Evolutionary conservation across 1,140 invertebrate species (phyloP).

Genomic region (Apis florea): DNA sequence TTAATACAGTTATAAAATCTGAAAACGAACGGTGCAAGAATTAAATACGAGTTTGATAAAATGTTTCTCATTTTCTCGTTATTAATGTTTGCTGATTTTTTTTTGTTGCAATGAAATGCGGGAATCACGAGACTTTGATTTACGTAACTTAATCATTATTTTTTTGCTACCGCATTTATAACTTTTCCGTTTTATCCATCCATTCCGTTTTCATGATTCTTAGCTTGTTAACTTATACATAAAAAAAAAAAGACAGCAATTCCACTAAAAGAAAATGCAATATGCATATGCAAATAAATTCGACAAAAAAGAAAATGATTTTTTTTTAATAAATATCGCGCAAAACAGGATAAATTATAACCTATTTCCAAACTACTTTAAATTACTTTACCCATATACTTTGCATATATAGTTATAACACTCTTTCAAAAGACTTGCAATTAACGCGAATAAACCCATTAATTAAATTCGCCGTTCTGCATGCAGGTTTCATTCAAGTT

Average conservation of each 20-base stretch:
- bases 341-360: no score
- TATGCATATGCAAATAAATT: no score
- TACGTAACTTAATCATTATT: constrained; percentile 31
- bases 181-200: not conserved
- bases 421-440: not conserved
- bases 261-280: not conserved
- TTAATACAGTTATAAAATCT: not conserved
- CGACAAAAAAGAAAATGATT: no score
- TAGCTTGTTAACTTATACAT: not conserved
- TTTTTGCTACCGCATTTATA: not conserved
- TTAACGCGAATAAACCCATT: not conserved
- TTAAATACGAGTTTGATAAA: not conserved
- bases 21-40: not conserved
- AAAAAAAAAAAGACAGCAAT: not conserved
- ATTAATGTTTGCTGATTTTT: constrained; percentile 1
- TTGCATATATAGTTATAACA: not conserved
- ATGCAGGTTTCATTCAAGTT: not conserved
- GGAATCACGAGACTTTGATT: constrained; percentile 6
- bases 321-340: no score
- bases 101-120: constrained; percentile 11
- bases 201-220: not conserved
- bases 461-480: not conserved
- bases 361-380: no score
- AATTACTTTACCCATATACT: not conserved
- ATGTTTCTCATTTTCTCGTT: not conserved